A percentile compares a stretch with the other conserved stretches of the same genome.
Evolutionary conservation across 2,888 invertebrate genomes (phyloP).

Genomic region (Spatulosminthurus flaviceps): DNA sequence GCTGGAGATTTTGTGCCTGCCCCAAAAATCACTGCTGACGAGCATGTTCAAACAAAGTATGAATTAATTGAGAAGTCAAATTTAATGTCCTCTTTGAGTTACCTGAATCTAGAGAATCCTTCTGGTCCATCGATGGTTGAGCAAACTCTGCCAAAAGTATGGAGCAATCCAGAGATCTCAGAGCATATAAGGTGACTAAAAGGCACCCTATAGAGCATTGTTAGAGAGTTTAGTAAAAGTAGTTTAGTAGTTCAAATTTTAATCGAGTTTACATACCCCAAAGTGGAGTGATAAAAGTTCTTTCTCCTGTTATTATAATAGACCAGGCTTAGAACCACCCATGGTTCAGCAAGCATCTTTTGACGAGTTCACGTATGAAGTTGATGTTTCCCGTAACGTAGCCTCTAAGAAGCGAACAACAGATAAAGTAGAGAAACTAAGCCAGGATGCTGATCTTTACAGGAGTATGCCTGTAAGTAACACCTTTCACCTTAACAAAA

Average conservation of each 20-base stretch:
- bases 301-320: slow-evolving; percentile 54
- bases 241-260: too few species aligned
- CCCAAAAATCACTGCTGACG: slow-evolving; percentile 7
- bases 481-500: neutral
- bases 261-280: too few species aligned
- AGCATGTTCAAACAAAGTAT: slow-evolving; percentile 50
- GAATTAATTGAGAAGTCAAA: slow-evolving; percentile 55
- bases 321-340: slow-evolving; percentile 78
- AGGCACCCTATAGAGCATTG: too few species aligned
- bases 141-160: slow-evolving; percentile 73
- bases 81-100: slow-evolving; percentile 62
- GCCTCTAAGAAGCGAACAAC: slow-evolving; percentile 70
- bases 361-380: slow-evolving; percentile 80
- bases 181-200: slow-evolving; percentile 66
- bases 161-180: slow-evolving; percentile 76
- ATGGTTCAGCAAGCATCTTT: slow-evolving; percentile 86
- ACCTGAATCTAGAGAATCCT: slow-evolving; percentile 61
- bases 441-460: slow-evolving; percentile 57
- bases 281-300: neutral
- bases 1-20: slow-evolving; percentile 27
- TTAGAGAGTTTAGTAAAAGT: too few species aligned
- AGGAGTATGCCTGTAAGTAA: slow-evolving; percentile 64
- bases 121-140: slow-evolving; percentile 54
- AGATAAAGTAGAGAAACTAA: slow-evolving; percentile 63
- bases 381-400: slow-evolving; percentile 85